A percentile compares a stretch with the other conserved stretches of the same genome.
phyloP scores from a whole-genome alignment of 2,888 invertebrate genomes.

The Furcula furcula region DNA sequence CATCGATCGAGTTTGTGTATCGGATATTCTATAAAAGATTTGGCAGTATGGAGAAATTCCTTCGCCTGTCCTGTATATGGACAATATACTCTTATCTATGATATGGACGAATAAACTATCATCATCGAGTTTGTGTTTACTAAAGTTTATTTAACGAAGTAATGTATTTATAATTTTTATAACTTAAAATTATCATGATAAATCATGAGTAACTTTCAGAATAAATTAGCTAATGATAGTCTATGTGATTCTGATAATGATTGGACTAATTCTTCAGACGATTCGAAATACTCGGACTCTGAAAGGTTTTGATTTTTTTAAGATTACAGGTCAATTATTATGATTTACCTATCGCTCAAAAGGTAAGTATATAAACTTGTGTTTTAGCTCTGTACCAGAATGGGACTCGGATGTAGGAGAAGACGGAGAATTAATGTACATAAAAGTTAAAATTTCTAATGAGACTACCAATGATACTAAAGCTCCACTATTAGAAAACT shows the following conservation, averaged over 20 bases:
- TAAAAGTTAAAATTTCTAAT: constrained; percentile 73
- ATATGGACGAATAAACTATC: too few species aligned
- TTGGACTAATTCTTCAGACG: constrained; percentile 70
- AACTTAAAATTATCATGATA: too few species aligned
- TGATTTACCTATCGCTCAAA: background rate
- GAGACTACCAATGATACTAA: constrained; percentile 35
- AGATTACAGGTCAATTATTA: background rate
- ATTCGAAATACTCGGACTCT: constrained; percentile 82
- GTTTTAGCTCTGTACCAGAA: constrained; percentile 83
- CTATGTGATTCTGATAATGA: constrained; percentile 72
- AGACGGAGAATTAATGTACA: constrained; percentile 85
- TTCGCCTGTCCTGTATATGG: too few species aligned
- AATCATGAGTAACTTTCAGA: constrained; percentile 29
- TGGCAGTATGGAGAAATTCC: too few species aligned
- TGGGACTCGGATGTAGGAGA: constrained; percentile 85
- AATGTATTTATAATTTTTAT: too few species aligned
- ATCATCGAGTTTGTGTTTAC: too few species aligned
- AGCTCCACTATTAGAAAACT: constrained; percentile 62
- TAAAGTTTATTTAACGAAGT: too few species aligned
- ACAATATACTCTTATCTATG: too few species aligned
- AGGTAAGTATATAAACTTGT: background rate
- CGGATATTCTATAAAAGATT: too few species aligned
- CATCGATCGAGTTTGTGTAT: too few species aligned
- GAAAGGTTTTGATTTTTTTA: constrained; percentile 70
- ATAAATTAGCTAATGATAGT: constrained; percentile 56